Evolutionary conservation across 64 coral and sea anemone genomes (phyloP), one percentile per base, ranked within the genome.

Genomic region (Astreopora myriophthalma): DNA sequence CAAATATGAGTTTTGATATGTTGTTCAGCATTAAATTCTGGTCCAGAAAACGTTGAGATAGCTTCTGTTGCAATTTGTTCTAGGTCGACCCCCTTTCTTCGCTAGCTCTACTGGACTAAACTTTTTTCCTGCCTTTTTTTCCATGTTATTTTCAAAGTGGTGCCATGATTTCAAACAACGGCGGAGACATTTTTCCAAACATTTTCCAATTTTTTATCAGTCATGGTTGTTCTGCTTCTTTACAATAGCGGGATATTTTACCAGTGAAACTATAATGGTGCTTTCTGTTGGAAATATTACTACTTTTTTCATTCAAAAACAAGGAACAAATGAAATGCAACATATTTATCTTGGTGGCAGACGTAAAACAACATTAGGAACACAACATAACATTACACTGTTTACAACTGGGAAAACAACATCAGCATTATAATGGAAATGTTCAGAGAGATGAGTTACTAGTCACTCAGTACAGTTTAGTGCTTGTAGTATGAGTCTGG

Each of bases 51-150:
- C n/a, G n/a, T n/a, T n/a, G n/a, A n/a, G n/a, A n/a, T n/a, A n/a
- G n/a, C n/a, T n/a, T n/a, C n/a, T n/a, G n/a, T n/a, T n/a, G n/a
- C n/a, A n/a, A n/a, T n/a, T n/a, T n/a, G n/a, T n/a, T n/a, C n/a
- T n/a, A n/a, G 39, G 39, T 42, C 39, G 39, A 42, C 39, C 39
- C 39, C 39, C 39, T 42, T 42, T 42, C 8, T 42, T 42, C 39
- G 39, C 39, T 42, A 42, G 39, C 39, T 42, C 39, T 42, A 42
- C 39, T 42, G 39, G 39, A 42, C 39, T 42, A 42, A 61, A n/a
- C n/a, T n/a, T 32, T 69, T 38, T 86, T 86, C 31, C 22, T 57
- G 51, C 55, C 55, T 72, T 74, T 88, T n/a, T 72, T 88, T 72
- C 69, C 65, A 88, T 44, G 48, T 88, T 73, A 39, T 88, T 72